Base-by-base conservation (phyloP, 2,888 invertebrate species). In the Mayetiola destructor region DNA sequence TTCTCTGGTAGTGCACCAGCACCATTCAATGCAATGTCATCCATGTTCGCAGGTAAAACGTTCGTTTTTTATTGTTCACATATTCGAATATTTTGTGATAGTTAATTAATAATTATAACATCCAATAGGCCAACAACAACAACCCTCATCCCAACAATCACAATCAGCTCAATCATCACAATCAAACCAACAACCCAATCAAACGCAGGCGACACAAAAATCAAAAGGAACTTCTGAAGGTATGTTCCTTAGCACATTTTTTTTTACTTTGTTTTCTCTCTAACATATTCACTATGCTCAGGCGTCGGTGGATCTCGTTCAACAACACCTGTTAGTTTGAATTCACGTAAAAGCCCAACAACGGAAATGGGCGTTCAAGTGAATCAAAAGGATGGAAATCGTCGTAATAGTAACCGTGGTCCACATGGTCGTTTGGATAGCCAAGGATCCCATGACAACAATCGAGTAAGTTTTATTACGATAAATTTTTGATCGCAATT, bases 341-440 rank as follows among this genome's bases (percentile, higher is more conserved):
- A 77, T 36, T 81, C 81, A 61, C 79, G 88, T 66, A 89, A 88
- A 72, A 90, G 90, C 64, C 88, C 90, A 56, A 88, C 89, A 2
- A 80, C 82, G 63, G 92, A 93, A 70, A 87, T 90, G 73, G 84
- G 85, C 61, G 83, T 85, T 52, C 90, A 90, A 75, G 85, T 77
- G 36, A 66, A 66, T 62, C 66, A 68, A 62, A 66, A 64, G 62
- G 62, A 62, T 62, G 64, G 63, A 56, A 63, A 61, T 59, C 63
- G 63, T 56, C 59, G 57, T 58, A 61, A 63, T 52, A 63, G 60
- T 61, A 63, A 74, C 74, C 66, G 68, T 63, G 72, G 66, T 65
- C 67, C 67, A 57, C 64, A 64, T 59, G 66, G 71, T 23, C 71
- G 72, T 56, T 67, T 70, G 35, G 71, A 71, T 62, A 48, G 48